Conservation (phyloP, 2,888 invertebrate species). For the Latheticus oryzae region DNA sequence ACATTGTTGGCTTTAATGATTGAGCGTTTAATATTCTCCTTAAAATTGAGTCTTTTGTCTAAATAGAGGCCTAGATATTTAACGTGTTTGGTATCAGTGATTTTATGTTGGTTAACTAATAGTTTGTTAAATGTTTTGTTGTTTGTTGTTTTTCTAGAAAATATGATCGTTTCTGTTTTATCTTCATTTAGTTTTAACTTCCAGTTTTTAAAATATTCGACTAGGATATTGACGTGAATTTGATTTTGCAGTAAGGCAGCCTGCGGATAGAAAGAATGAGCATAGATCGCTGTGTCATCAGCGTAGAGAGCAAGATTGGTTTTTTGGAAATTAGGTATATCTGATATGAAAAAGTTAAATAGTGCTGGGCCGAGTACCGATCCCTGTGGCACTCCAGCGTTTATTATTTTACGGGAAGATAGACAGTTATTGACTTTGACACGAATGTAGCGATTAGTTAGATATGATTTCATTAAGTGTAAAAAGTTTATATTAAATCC, state of each 20-base stretch:
- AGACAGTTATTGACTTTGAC: not conserved
- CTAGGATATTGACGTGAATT: not conserved
- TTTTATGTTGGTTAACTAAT: too few species aligned
- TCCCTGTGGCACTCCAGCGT: constrained; percentile 35
- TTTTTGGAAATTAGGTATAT: constrained; percentile 15
- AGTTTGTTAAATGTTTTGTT: constrained; percentile 12
- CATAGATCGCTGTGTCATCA: constrained; percentile 35
- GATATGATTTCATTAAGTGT: constrained; percentile 17
- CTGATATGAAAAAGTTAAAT: constrained; percentile 18
- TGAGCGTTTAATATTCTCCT: too few species aligned
- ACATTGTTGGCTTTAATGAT: too few species aligned
- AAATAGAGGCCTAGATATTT: too few species aligned
- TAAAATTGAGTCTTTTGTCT: too few species aligned
- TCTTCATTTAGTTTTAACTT: not conserved
- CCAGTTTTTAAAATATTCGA: not conserved
- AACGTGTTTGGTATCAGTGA: too few species aligned
- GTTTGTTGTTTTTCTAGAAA: constrained; percentile 6
- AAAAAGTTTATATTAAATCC: constrained; percentile 1
- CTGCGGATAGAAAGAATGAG: not conserved
- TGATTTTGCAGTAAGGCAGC: not conserved
- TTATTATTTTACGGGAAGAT: not conserved
- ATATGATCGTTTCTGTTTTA: constrained; percentile 1
- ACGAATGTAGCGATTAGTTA: not conserved
- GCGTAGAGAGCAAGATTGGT: constrained; percentile 31
- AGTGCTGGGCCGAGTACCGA: constrained; percentile 31